These are phyloP conservation scores for Prosopocoilus inquinatus DNA, from an alignment of 2,888 invertebrate species.

Conservation along the genomic window DNA sequence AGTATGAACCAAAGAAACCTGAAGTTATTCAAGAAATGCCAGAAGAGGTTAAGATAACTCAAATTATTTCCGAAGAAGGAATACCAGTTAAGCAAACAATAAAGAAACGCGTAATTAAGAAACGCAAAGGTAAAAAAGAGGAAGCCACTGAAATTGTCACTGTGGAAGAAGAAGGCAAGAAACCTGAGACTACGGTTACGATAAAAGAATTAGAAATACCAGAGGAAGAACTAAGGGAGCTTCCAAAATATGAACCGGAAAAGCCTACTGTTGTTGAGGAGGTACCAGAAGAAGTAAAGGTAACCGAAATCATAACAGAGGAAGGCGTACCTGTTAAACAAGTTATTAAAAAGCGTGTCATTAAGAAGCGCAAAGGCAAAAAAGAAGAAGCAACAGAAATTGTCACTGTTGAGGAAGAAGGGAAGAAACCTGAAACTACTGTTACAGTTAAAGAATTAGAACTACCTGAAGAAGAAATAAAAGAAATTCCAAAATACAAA, in stretches of 20 bases:
- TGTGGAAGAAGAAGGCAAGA: conserved; percentile 37
- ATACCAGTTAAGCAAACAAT: conserved; percentile 34
- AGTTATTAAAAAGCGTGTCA: conserved; percentile 25
- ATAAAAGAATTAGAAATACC: conserved; percentile 25
- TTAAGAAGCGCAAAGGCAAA: conserved; percentile 29
- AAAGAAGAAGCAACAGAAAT: conserved; percentile 41
- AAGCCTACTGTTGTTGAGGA: conserved; percentile 23
- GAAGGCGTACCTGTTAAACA: conserved; percentile 35
- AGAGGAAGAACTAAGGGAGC: conserved; percentile 15
- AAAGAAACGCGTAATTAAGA: conserved; percentile 28
- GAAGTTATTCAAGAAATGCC: conserved; percentile 9
- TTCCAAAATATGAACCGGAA: conserved; percentile 25
- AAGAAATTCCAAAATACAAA: conserved; percentile 26
- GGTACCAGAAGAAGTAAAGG: conserved; percentile 20
- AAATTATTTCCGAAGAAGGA: conserved; percentile 38
- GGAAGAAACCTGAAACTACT: conserved; percentile 24
- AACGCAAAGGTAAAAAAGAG: conserved; percentile 30
- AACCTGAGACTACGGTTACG: conserved; percentile 44
- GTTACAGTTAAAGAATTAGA: conserved; percentile 31
- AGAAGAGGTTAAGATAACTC: conserved; percentile 34
- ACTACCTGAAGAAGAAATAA: conserved; percentile 26
- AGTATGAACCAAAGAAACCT: conserved; percentile 25
- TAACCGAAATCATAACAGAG: conserved; percentile 26
- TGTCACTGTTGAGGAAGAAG: conserved; percentile 24
- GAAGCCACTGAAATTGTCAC: conserved; percentile 42